Evolutionary conservation across 2,888 invertebrate species (phyloP).

Genomic region (Cylindroiulus punctatus): DNA sequence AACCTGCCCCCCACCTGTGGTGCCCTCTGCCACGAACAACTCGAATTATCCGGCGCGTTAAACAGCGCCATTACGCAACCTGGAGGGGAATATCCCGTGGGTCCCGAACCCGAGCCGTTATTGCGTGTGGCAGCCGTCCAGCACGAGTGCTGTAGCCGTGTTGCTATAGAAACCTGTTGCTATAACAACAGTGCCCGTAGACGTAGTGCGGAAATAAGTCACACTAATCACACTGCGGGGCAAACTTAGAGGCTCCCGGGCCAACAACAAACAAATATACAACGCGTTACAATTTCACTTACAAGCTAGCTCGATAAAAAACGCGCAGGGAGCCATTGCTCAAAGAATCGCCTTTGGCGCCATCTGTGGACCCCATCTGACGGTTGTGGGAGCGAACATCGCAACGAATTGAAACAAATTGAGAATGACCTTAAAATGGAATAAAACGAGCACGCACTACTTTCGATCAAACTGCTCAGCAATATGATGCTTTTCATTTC

Average conservation of each 20-base stretch:
- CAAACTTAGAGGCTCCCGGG: constrained; percentile 34
- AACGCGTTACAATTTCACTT: not conserved
- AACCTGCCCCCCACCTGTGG: not conserved
- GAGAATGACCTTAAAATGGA: not conserved
- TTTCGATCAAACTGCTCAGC: no score
- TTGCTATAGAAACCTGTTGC: constrained; percentile 37
- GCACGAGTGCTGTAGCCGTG: constrained; percentile 24
- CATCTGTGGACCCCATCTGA: no score
- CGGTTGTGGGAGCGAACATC: not conserved
- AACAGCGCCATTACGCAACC: not conserved
- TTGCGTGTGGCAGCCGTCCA: constrained; percentile 11
- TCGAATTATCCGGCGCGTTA: not conserved
- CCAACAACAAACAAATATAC: constrained; percentile 15
- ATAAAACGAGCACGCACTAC: no score
- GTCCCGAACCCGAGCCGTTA: not conserved
- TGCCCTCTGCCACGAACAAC: not conserved
- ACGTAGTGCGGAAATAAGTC: not conserved
- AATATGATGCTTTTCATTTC: no score
- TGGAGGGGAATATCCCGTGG: not conserved
- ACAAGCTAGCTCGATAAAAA: not conserved
- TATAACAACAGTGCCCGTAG: constrained; percentile 15
- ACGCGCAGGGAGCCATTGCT: constrained; percentile 20
- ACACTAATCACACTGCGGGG: constrained; percentile 37
- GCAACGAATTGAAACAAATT: not conserved
- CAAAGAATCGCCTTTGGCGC: not conserved